Evolutionary conservation across 1,140 invertebrate species (phyloP), one percentile per base, ranked within the genome.

Genomic region (Brachionus rotundiformis): DNA sequence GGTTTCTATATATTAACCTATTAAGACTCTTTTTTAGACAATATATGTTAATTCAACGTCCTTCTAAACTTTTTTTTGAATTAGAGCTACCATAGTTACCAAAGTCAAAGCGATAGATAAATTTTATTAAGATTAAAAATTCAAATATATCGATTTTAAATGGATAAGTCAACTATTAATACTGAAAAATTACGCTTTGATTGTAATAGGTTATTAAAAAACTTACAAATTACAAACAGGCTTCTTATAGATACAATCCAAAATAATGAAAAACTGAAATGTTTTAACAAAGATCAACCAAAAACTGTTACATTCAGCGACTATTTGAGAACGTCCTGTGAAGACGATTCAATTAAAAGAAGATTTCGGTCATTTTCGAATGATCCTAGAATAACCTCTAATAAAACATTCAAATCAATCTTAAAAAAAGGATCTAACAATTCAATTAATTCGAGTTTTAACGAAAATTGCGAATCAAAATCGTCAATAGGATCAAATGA

Each of bases 251-350:
- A 68, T 16, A 36, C 63, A 16, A 19, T 68, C 13, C 8, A n/a
- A n/a, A 68, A 68, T 7, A 68, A 6, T 19, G 29, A 39, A 8
- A n/a, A 68, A 33, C n/a, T n/a, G n/a, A 33, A 68, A 23, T 10
- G 2, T 16, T 33, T 19, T 11, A 16, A 36, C 10, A 68, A 16
- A 36, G 63, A 68, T 36, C 31, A 47, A 27, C 19, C 68, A 44
- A 73, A 73, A 73, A 73, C 39, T 6, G 68, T 73, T 3, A 44
- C 68, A 31, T 73, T 73, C 27, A 13, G 36, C 44, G 39, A 73
- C n/a, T 73, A 73, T 44, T 73, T 73, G 25, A 73, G 68, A 44
- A 27, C 68, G 27, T 31, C 68, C 25, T 25, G n/a, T 25, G 33
- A 44, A 23, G 25, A 27, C 19, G 5, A 5, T 71, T 3, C 7